Evolutionary conservation across 2,888 invertebrate genomes (phyloP).

Genomic region (Himalopsyche tibetana): DNA sequence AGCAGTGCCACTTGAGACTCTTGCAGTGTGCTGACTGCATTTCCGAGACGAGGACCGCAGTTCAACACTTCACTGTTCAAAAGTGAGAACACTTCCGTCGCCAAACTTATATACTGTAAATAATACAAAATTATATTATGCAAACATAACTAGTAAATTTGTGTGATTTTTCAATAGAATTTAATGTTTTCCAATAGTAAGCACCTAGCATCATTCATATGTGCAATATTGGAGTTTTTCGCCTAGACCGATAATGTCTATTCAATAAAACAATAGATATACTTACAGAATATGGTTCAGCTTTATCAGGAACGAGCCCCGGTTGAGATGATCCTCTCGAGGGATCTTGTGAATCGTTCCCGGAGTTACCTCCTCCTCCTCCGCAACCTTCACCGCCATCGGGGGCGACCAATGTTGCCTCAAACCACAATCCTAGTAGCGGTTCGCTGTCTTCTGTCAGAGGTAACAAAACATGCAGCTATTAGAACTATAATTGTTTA

Average conservation of each 20-base stretch:
- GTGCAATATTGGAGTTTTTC: neutral
- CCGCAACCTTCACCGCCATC: conserved; percentile 79
- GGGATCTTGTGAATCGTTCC: conserved; percentile 74
- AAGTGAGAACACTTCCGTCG: conserved; percentile 91
- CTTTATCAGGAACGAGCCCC: conserved; percentile 73
- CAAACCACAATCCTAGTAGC: conserved; percentile 94
- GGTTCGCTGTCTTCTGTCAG: conserved; percentile 86
- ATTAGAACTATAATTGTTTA: neutral
- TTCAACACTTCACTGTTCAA: conserved; percentile 89
- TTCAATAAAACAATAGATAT: no score
- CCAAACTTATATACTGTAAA: conserved; percentile 88
- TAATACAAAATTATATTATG: neutral
- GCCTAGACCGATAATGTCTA: neutral
- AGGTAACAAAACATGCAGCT: no score
- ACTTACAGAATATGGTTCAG: conserved; percentile 75
- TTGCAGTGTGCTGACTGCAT: conserved; percentile 81
- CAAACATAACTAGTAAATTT: no score
- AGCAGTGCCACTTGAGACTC: conserved; percentile 94
- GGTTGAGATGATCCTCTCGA: conserved; percentile 68
- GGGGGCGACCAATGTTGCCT: conserved; percentile 91
- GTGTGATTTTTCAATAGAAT: no score
- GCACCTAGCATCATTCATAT: neutral
- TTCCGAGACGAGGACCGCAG: conserved; percentile 81
- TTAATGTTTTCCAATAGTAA: no score
- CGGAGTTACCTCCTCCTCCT: conserved; percentile 75